phyloP scores from a whole-genome alignment of 2,797 vertebrate genomes.

The Scolopax bukidnonensis region DNA sequence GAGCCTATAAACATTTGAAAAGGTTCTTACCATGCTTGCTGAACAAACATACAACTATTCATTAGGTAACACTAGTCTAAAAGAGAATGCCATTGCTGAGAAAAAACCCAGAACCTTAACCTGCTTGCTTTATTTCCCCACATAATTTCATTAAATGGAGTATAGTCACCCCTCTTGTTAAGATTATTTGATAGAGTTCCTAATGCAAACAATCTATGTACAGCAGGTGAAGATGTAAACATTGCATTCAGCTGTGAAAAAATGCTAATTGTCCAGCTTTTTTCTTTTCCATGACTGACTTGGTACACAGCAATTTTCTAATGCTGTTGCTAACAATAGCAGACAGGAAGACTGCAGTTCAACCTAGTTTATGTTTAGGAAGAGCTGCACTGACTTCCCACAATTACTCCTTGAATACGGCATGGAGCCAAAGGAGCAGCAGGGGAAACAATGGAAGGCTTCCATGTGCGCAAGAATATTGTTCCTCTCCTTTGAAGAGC shows the following conservation, averaged over 20 bases:
- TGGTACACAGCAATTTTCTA: conserved; percentile 39
- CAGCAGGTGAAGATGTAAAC: neutral
- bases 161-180: neutral
- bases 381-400: conserved; percentile 66
- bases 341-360: conserved; percentile 67
- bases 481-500: conserved; percentile 44
- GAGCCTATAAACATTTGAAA: neutral
- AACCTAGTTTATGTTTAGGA: conserved; percentile 74
- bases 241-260: neutral
- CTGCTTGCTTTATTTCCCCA: neutral
- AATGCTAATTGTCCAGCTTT: neutral
- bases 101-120: neutral
- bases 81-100: neutral
- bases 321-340: conserved; percentile 51
- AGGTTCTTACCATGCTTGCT: conserved; percentile 16
- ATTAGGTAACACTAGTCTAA: neutral
- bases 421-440: conserved; percentile 52
- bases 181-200: neutral
- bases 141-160: neutral
- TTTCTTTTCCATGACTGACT: conserved; percentile 2
- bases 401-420: conserved; percentile 50
- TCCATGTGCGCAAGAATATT: conserved; percentile 55
- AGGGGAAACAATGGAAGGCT: conserved; percentile 51
- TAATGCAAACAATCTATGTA: neutral
- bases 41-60: conserved; percentile 16